These are phyloP conservation scores for Hydrolagus colliei DNA, from an alignment of 2,797 vertebrate species.

Conservation along the genomic window DNA sequence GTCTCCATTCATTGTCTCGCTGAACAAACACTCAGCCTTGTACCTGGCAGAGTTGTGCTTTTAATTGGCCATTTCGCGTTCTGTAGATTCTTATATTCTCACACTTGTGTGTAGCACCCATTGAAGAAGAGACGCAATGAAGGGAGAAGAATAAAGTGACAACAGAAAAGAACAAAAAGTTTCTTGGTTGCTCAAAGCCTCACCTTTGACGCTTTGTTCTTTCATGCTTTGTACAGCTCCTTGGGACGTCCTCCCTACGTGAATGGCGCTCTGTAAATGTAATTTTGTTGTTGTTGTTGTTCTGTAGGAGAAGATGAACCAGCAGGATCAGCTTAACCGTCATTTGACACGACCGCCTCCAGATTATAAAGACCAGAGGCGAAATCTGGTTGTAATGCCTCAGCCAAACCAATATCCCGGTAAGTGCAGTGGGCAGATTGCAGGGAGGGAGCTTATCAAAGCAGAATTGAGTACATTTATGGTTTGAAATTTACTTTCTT, in stretches of 20 bases:
- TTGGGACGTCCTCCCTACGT: conserved; percentile 24
- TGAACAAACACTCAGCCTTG: no score
- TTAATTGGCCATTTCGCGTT: no score
- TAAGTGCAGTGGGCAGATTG: conserved; percentile 43
- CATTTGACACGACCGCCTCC: conserved; percentile 88
- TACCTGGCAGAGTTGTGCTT: no score
- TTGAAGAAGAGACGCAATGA: background rate
- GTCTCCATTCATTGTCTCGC: no score
- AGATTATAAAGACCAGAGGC: conserved; percentile 88
- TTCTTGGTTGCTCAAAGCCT: background rate
- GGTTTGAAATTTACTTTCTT: background rate
- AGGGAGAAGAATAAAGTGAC: no score
- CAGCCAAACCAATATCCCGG: conserved; percentile 71
- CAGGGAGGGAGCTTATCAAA: no score
- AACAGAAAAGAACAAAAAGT: no score
- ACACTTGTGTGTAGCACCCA: no score
- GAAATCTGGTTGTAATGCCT: conserved; percentile 63
- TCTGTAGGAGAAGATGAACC: conserved; percentile 74
- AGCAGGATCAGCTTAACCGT: conserved; percentile 81
- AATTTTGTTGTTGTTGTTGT: conserved; percentile 34
- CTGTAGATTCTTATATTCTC: no score
- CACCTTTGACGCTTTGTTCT: conserved; percentile 35
- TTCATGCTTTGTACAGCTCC: conserved; percentile 36
- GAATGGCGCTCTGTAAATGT: background rate
- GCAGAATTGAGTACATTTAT: background rate